Conservation (phyloP, 2,888 invertebrate species). For the Clivina fossor region DNA sequence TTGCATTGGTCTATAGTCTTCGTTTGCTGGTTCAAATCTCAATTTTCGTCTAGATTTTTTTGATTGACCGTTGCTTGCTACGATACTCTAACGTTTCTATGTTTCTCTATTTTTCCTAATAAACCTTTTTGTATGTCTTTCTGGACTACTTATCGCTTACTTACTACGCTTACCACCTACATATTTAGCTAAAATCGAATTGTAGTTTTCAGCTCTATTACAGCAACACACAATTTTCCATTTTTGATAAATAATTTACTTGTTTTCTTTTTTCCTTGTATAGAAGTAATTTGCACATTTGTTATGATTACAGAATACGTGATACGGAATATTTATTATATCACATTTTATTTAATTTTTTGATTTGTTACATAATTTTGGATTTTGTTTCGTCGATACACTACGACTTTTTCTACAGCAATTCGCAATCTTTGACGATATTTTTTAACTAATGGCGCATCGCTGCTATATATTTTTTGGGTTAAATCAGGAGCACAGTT, state of each 20-base stretch:
- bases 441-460: background rate
- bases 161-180: background rate
- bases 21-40: background rate
- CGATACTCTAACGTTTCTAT: too few species aligned
- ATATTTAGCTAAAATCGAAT: background rate
- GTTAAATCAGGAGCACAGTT: background rate
- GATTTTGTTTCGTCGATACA: too few species aligned
- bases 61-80: background rate
- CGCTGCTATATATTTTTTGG: constrained; percentile 1
- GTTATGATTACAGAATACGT: background rate
- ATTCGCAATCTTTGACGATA: too few species aligned
- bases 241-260: background rate
- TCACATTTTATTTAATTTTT: background rate
- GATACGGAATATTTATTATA: background rate
- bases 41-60: constrained; percentile 1
- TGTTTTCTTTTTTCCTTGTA: background rate
- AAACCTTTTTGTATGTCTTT: background rate
- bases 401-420: too few species aligned
- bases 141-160: background rate
- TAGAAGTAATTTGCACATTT: constrained; percentile 1
- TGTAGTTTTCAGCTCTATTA: background rate
- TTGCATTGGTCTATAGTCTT: background rate
- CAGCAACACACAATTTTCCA: background rate
- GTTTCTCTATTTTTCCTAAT: too few species aligned
- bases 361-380: too few species aligned